Evolutionary conservation across 2,797 vertebrate genomes (phyloP), one percentile per base, ranked within the genome.

Genomic region (Mormyrops boulengeri): DNA sequence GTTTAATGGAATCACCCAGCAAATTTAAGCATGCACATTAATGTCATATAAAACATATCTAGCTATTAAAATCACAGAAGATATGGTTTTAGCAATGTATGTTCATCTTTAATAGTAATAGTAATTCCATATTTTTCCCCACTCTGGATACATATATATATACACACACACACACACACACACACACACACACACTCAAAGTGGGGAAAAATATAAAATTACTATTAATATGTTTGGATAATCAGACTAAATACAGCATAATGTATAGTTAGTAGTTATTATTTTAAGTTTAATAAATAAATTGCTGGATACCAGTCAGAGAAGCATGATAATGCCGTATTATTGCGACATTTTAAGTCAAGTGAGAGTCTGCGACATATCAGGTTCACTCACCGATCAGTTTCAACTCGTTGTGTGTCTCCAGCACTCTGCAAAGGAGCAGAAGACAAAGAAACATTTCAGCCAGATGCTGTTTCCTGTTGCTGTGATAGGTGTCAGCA

Each of bases 321-420:
- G 66, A 38, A 17, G 1, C 30, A 38, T 17, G 12, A 17, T 38
- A 38, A 34, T 73, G 66, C 12, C 38, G 12, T 8, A 80, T 47
- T n/a, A 41, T 8, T 47, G 41, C 19, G 19, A n/a, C 52, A 53
- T 19, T 38, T 38, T 73, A 73, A 17, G 30, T 73, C 12, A 17
- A 73, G 30, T 73, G 66, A 73, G 66, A 38, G 30, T 73, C 66
- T 73, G 66, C 12, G 66, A 73, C 17, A 73, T 17, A 38, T 38
- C 38, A 73, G 49, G 53, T 52, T 26, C 5, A 89, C 89, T 89
- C 50, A 90, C 90, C 47, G 52, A 44, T 90, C 90, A 41, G 90
- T 82, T 30, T 90, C 90, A 50, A 66, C 66, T 8, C 88, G 88
- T 66, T 89, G 85, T 52, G 90, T 88, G 85, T 90, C 90, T 38